Evolutionary conservation across 2,113 vertebrate species (phyloP), one percentile per base, ranked within the genome.

Genomic region (Ameiurus melas): DNA sequence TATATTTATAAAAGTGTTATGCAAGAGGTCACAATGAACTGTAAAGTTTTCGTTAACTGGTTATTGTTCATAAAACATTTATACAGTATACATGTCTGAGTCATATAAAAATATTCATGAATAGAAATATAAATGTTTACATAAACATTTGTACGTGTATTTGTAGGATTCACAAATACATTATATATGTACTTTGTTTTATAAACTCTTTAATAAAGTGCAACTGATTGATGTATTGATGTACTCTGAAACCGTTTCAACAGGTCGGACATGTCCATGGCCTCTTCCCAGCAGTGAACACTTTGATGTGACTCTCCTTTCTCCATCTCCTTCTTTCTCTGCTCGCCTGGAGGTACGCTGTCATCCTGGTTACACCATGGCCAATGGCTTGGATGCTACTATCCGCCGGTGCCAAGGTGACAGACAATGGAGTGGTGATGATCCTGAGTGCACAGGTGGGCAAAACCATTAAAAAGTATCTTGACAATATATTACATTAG

Each of bases 391-490:
- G 90, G 93, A 96, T 71, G 90, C 78, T 83, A 91, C 91, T 43
- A 92, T 95, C 79, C 95, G 94, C 77, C 96, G 95, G 92, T 97
- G 96, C 91, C 96, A 97, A 92, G 96, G 95, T 83, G 96, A 96
- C 93, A 92, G 94, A n/a, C 95, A 94, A 91, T 96, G 96, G 96
- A 97, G 96, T 85, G 95, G 95, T 36, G 93, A 94, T 43, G 93
- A 95, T 88, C 94, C 94, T 84, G 84, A 91, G 86, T 97, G 96
- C 94, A 92, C 92, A 93, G 95, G 96, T 96, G 92, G 84, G 94
- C 90, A 84, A 88, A 53, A 73, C 66, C 80, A 30, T 60, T 4
- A 86, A 75, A 85, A 57, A 78, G 4, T 10, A 30, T 13, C 13
- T 17, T 14, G 3, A 9, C 6, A 33, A 27, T 16, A 36, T 22